These are phyloP conservation scores for Epizoanthus scotinus DNA, from an alignment of 92 coral and sea anemone species.

Conservation along the genomic window DNA sequence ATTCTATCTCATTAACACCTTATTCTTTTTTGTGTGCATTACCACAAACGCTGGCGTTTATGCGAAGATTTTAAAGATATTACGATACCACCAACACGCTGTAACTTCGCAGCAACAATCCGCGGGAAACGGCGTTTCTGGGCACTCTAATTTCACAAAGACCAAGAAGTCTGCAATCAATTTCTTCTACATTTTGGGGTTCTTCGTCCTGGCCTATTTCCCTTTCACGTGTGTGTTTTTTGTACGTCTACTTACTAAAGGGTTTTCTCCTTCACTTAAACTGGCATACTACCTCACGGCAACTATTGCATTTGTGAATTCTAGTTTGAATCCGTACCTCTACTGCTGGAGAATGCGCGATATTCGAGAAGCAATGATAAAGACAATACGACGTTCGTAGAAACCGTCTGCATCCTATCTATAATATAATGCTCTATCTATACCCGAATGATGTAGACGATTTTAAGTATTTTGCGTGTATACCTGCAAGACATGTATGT, in stretches of 20 bases:
- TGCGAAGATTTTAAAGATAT: conserved; percentile 32
- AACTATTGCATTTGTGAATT: conserved; percentile 44
- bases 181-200: conserved; percentile 40
- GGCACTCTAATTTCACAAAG: not conserved
- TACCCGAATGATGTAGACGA: no score
- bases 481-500: no score
- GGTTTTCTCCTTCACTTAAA: conserved; percentile 28
- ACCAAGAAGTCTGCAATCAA: conserved; percentile 41
- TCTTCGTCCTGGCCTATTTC: conserved; percentile 34
- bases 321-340: conserved; percentile 44
- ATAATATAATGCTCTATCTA: no score
- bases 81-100: conserved; percentile 25
- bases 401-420: no score
- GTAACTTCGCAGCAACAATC: conserved; percentile 34
- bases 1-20: conserved; percentile 12
- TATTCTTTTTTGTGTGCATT: conserved; percentile 21
- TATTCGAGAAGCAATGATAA: conserved; percentile 40
- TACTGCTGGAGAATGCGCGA: conserved; percentile 57
- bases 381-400: conserved; percentile 1
- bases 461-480: no score
- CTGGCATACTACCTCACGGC: conserved; percentile 37
- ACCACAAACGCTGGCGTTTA: conserved; percentile 17
- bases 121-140: not conserved
- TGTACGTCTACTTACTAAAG: conserved; percentile 9
- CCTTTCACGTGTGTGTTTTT: conserved; percentile 45